phyloP scores from a whole-genome alignment of 2,888 invertebrate genomes.

The Ectobius pallidus region DNA sequence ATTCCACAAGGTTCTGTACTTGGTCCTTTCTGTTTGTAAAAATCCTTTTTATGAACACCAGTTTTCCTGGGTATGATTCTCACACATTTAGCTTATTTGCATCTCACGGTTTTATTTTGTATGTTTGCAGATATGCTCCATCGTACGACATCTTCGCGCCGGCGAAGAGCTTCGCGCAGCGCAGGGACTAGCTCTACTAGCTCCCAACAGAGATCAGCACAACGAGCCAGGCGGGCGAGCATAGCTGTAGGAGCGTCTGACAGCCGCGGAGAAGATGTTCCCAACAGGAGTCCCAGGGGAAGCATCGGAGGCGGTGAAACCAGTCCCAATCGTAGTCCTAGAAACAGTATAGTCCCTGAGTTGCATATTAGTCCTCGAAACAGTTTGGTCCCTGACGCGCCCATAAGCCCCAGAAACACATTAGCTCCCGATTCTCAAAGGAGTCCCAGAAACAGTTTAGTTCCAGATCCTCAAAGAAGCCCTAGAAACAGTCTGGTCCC shows the following conservation, averaged over 20 bases:
- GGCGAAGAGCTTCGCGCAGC: slow-evolving; percentile 70
- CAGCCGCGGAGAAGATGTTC: slow-evolving; percentile 57
- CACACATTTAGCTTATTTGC: too few relatives aligned
- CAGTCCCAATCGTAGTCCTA: slow-evolving; percentile 61
- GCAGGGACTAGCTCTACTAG: slow-evolving; percentile 52
- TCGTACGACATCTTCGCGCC: slow-evolving; percentile 69
- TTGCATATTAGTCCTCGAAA: slow-evolving; percentile 59
- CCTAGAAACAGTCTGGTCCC: slow-evolving; percentile 64
- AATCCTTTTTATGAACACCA: too few relatives aligned
- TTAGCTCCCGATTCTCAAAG: slow-evolving; percentile 53
- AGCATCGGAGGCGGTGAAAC: slow-evolving; percentile 59
- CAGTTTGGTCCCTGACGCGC: slow-evolving; percentile 62
- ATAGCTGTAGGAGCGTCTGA: slow-evolving; percentile 45
- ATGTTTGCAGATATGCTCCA: slow-evolving; percentile 62
- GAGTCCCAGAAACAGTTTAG: slow-evolving; percentile 57
- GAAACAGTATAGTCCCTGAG: slow-evolving; percentile 66
- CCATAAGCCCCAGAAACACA: slow-evolving; percentile 30
- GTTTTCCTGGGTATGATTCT: too few relatives aligned
- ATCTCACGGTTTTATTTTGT: too few relatives aligned
- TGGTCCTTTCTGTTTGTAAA: too few relatives aligned
- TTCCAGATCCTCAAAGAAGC: slow-evolving; percentile 59
- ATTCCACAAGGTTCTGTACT: too few relatives aligned
- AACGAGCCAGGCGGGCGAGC: slow-evolving; percentile 50
- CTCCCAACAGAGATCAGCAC: slow-evolving; percentile 50
- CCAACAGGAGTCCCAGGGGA: slow-evolving; percentile 52